Conservation (phyloP, 1,140 invertebrate genomes). For the Acromyrmex echinatior region DNA sequence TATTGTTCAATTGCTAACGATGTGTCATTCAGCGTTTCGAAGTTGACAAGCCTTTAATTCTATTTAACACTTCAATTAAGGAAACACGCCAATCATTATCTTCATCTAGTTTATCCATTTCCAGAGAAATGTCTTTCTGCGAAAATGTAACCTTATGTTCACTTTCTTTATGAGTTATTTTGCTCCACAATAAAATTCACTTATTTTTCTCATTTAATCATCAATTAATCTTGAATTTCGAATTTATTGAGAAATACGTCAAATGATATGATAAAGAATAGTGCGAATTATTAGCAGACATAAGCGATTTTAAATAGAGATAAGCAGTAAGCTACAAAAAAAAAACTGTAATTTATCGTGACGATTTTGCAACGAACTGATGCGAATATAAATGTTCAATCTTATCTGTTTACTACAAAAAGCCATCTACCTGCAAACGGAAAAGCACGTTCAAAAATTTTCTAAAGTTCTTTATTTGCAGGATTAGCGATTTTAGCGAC, state of each 20-base stretch:
- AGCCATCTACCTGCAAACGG: background rate
- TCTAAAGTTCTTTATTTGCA: background rate
- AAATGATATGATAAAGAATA: background rate
- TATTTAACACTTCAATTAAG: conserved; percentile 23
- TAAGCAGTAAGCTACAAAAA: background rate
- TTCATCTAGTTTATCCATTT: background rate
- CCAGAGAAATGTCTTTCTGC: background rate
- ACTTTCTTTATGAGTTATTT: background rate
- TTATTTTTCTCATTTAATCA: background rate
- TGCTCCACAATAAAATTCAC: background rate
- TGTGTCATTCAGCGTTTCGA: background rate
- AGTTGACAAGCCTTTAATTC: background rate
- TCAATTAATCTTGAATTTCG: conserved; percentile 12
- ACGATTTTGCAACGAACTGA: background rate
- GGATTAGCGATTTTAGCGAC: background rate
- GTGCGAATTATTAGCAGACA: background rate
- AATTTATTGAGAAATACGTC: background rate
- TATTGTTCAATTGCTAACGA: conserved; percentile 41
- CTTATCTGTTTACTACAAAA: conserved; percentile 8
- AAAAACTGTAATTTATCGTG: background rate
- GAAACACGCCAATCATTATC: background rate
- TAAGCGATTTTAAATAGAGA: background rate
- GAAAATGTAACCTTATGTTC: background rate
- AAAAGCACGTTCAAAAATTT: background rate
- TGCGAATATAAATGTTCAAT: background rate